A percentile compares a stretch with the other conserved stretches of the same genome.
These are phyloP conservation scores for Idaea straminata DNA, from an alignment of 2,888 invertebrate species.

Conservation along the genomic window DNA sequence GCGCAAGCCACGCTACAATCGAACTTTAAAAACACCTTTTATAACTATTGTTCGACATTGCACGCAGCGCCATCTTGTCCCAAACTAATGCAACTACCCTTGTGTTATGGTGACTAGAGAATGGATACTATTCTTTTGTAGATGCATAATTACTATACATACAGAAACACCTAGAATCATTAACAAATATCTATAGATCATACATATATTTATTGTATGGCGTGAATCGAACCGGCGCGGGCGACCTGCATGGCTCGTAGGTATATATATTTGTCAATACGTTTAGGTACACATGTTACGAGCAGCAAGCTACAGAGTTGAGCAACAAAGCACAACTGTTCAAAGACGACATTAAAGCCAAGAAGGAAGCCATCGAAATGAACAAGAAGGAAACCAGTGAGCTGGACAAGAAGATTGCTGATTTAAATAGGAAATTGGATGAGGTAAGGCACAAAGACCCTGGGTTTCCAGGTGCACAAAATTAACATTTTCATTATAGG, in stretches of 20 bases:
- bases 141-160: background rate
- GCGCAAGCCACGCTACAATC: background rate
- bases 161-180: background rate
- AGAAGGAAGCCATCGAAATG: slow-evolving; percentile 74
- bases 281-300: slow-evolving; percentile 69
- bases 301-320: slow-evolving; percentile 76
- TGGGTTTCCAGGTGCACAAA: background rate
- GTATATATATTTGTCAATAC: background rate
- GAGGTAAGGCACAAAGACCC: slow-evolving; percentile 66
- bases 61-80: background rate
- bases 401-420: slow-evolving; percentile 80
- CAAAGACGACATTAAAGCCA: slow-evolving; percentile 78
- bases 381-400: slow-evolving; percentile 76
- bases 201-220: background rate
- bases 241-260: no score
- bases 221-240: no score
- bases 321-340: slow-evolving; percentile 75
- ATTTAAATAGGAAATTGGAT: slow-evolving; percentile 83
- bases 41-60: background rate
- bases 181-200: no score
- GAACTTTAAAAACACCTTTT: background rate
- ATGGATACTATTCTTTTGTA: background rate
- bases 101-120: no score
- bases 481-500: background rate
- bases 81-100: no score